phyloP scores from a whole-genome alignment of 2,888 invertebrate genomes.

The Orchesella flavescens region DNA sequence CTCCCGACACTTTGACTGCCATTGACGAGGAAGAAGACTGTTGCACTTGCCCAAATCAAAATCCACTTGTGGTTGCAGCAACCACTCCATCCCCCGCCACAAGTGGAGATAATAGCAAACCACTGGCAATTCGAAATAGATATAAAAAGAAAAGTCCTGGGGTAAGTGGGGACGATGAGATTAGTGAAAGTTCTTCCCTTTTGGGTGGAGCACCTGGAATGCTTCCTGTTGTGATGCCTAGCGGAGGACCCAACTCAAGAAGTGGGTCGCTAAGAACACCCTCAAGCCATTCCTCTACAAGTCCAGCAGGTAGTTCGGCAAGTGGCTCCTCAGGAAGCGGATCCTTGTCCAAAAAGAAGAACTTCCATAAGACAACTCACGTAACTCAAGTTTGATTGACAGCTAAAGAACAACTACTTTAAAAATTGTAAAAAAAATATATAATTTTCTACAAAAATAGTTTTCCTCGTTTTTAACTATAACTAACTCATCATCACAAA shows the following conservation, averaged over 20 bases:
- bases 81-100: neutral
- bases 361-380: constrained; percentile 70
- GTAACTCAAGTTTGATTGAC: constrained; percentile 69
- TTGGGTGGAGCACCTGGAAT: constrained; percentile 46
- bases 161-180: constrained; percentile 65
- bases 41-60: constrained; percentile 52
- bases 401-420: constrained; percentile 32
- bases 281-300: constrained; percentile 26
- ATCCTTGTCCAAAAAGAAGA: constrained; percentile 53
- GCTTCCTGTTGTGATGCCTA: constrained; percentile 32
- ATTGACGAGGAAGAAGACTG: constrained; percentile 64
- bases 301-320: constrained; percentile 37
- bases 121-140: constrained; percentile 69
- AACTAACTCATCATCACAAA: too few species aligned
- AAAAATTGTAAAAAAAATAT: constrained; percentile 2
- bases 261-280: constrained; percentile 46
- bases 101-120: constrained; percentile 49
- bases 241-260: constrained; percentile 39
- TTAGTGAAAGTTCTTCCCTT: constrained; percentile 68
- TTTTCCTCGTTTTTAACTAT: neutral
- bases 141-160: constrained; percentile 61
- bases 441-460: neutral
- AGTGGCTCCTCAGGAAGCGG: constrained; percentile 31
- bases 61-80: constrained; percentile 25
- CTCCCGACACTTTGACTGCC: constrained; percentile 33